Base-by-base conservation (phyloP, 2,113 vertebrate genomes). In the Stictonetta naevosa region DNA sequence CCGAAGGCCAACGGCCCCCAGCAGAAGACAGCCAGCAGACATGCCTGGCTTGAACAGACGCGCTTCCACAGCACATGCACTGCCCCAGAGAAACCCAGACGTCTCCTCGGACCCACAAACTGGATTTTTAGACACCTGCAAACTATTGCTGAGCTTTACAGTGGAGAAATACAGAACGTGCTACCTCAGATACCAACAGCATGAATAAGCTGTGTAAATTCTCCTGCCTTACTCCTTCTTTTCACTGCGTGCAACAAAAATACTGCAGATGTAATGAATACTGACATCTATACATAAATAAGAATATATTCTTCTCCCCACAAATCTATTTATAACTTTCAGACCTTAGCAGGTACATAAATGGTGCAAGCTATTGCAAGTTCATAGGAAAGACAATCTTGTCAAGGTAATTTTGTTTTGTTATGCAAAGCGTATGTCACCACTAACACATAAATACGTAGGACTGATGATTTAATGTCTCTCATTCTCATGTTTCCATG, bases 401-500 rank as follows among this genome's bases (percentile, higher is more conserved):
- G 55, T 38, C 83, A 68, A 77, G 46, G n/a, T 69, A 90, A 69
- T 74, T 83, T 74, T 59, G 55, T 21, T 77, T 46, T 72, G 36
- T 62, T 94, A 16, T 5, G 38, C 56, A 33, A 94, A 66, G 26
- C 52, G 42, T 18, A 46, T 22, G 56, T 59, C 58, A 86, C 11
- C 3, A 4, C 38, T 82, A 83, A 85, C 0, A 0, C 21, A 19
- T 10, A 93, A 90, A 83, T 48, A 92, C 46, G 68, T 72, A 44
- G n/a, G 79, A 60, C 28, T 22, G 9, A 81, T 84, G 36, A 84
- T 66, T 91, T 95, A 78, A 75, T 63, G 33, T 67, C 23, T 77
- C 59, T 79, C 26, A 74, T 94, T 80, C 71, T 64, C 50, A 25
- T 78, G 38, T 68, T 96, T 85, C 68, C 81, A 89, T 10, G 10